Evolutionary conservation across 2,888 invertebrate species (phyloP), one percentile per base, ranked within the genome.

Genomic region (Drosophila mayaguana): DNA sequence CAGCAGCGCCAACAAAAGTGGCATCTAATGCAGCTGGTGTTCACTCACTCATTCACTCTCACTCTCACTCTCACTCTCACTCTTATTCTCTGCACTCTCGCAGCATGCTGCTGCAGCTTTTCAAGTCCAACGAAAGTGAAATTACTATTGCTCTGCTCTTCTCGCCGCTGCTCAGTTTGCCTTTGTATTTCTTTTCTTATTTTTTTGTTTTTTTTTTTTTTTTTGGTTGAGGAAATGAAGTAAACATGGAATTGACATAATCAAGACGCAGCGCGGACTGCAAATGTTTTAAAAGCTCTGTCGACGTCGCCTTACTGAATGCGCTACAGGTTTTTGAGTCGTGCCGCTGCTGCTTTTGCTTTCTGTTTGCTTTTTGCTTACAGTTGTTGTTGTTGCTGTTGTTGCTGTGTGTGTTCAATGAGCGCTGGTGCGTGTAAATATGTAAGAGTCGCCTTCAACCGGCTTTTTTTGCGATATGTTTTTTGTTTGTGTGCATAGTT

Each of bases 61-160:
- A 38, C 59, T 63, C 60, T 68, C 45, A 46, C 72, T 65, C 56
- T 64, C 34, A 51, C 70, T 63, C 67, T 63, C 18, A 46, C 69
- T 68, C 59, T n/a, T n/a, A n/a, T n/a, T n/a, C n/a, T n/a, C n/a
- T n/a, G 57, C 46, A 60, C 69, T 67, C 45, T 60, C 45, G 11
- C 53, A 36, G 45, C 54, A 9, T 22, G 20, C 56, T 87, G 85
- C 80, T 89, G 88, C 83, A 89, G 78, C 72, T 68, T 83, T 88
- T 89, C 90, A 90, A 90, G 88, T 90, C 88, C 86, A 89, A 90
- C 75, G 88, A 89, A 89, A 89, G 88, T 89, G 88, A 89, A 89
- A 89, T 80, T 89, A 62, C 72, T 63, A 66, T 48, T 72, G 65
- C 59, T 63, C 61, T 63, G 56, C 22, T 40, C 63, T 45, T 67